phyloP scores from a whole-genome alignment of 2,888 invertebrate species.

The Spodoptera littoralis region DNA sequence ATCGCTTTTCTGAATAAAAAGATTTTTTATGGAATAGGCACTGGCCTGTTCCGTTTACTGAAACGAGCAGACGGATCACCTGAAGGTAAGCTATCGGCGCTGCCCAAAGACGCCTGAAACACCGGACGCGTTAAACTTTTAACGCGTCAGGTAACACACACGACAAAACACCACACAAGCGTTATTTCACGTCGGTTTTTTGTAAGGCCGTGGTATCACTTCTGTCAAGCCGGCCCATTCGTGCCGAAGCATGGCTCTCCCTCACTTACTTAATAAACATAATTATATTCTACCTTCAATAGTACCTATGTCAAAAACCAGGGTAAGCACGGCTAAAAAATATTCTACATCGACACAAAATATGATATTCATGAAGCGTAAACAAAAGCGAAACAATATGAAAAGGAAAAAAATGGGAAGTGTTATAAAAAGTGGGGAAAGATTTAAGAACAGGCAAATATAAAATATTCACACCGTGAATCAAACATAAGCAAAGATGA shows the following conservation, averaged over 20 bases:
- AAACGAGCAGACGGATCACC: no score
- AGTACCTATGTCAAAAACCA: constrained; percentile 15
- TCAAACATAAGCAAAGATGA: constrained; percentile 24
- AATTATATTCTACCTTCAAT: constrained; percentile 22
- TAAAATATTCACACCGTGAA: constrained; percentile 41
- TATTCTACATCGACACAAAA: constrained; percentile 10
- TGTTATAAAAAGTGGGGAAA: constrained; percentile 27
- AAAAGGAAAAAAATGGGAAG: constrained; percentile 11
- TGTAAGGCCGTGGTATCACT: no score
- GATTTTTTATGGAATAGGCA: not conserved
- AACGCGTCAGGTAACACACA: no score
- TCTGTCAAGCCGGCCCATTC: no score
- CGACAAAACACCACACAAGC: no score
- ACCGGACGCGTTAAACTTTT: no score
- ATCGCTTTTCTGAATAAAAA: constrained; percentile 39
- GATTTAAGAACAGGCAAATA: constrained; percentile 32
- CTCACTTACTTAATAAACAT: no score
- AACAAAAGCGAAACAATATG: constrained; percentile 32
- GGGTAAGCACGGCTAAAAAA: constrained; percentile 11
- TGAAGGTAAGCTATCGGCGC: no score
- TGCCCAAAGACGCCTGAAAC: no score
- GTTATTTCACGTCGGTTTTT: no score
- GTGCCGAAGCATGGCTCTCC: no score
- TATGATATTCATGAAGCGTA: constrained; percentile 31
- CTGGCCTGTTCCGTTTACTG: no score